These are phyloP conservation scores for Anomalospiza imberbis DNA, from an alignment of 2,797 vertebrate species.

Conservation along the genomic window DNA sequence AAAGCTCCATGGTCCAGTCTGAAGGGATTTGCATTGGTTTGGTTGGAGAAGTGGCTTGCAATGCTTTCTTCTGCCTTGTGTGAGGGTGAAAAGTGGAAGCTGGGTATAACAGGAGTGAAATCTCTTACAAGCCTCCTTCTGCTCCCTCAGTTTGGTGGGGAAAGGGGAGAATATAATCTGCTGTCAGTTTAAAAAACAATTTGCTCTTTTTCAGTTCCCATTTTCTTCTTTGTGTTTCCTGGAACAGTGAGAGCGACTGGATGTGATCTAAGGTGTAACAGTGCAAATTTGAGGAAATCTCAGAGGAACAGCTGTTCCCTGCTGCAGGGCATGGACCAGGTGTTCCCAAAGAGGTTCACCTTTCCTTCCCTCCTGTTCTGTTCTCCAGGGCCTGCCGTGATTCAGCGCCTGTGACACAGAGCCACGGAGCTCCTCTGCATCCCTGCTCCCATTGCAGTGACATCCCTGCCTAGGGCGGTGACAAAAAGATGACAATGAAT, in stretches of 20 bases:
- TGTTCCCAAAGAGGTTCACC: neutral
- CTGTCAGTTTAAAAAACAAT: neutral
- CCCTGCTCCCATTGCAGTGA: neutral
- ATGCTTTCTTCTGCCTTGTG: neutral
- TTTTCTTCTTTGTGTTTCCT: neutral
- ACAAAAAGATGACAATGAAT: neutral
- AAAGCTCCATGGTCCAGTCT: neutral
- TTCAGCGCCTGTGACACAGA: neutral
- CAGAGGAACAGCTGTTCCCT: neutral
- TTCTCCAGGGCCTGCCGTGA: neutral
- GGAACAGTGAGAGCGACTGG: neutral
- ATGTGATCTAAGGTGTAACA: neutral
- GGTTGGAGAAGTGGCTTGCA: neutral
- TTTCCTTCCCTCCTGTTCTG: accelerated
- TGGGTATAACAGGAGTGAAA: neutral
- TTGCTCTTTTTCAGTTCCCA: neutral
- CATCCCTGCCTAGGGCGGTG: neutral
- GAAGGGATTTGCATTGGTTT: neutral
- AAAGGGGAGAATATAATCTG: neutral
- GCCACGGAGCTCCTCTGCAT: neutral
- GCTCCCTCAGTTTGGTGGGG: neutral
- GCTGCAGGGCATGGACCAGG: neutral
- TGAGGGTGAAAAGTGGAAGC: neutral
- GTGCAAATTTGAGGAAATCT: neutral
- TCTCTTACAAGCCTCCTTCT: neutral